phyloP scores from a whole-genome alignment of 2,888 invertebrate genomes.

The Sicus ferrugineus region DNA sequence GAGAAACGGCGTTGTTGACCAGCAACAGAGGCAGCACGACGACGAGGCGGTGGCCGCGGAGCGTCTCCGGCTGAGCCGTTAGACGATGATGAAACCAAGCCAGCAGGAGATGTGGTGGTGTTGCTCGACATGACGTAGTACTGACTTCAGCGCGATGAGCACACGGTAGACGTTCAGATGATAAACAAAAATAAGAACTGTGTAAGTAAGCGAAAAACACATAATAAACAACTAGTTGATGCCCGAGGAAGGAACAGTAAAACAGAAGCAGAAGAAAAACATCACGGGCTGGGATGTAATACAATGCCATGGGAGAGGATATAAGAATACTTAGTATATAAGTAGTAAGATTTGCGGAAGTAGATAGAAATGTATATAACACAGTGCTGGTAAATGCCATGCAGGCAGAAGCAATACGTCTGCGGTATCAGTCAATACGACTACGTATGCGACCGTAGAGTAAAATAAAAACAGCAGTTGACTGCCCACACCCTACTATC shows the following conservation, averaged over 20 bases:
- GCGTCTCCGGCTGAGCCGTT: conserved; percentile 45
- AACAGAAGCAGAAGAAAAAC: neutral
- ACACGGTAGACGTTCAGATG: neutral
- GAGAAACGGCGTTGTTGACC: conserved; percentile 50
- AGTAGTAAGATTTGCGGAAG: neutral
- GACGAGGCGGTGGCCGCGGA: conserved; percentile 62
- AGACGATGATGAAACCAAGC: conserved; percentile 20
- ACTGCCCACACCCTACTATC: no score
- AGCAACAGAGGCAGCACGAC: conserved; percentile 59
- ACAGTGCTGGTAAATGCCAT: no score
- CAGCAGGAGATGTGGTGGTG: conserved; percentile 12
- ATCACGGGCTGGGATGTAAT: neutral
- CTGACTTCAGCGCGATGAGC: neutral
- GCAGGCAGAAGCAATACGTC: no score
- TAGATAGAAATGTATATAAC: neutral
- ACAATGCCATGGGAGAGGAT: neutral
- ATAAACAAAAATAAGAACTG: no score
- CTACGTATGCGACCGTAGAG: no score
- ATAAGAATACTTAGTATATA: neutral
- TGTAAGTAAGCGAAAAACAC: neutral
- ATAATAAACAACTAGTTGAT: neutral
- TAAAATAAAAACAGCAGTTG: no score
- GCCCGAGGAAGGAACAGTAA: neutral
- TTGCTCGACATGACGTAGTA: conserved; percentile 17
- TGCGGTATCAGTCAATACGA: no score